Percentiles rank a stretch among this genome's conserved stretches.
Evolutionary conservation across 2,888 invertebrate genomes (phyloP).

Genomic region (Azorinus chamasolen): DNA sequence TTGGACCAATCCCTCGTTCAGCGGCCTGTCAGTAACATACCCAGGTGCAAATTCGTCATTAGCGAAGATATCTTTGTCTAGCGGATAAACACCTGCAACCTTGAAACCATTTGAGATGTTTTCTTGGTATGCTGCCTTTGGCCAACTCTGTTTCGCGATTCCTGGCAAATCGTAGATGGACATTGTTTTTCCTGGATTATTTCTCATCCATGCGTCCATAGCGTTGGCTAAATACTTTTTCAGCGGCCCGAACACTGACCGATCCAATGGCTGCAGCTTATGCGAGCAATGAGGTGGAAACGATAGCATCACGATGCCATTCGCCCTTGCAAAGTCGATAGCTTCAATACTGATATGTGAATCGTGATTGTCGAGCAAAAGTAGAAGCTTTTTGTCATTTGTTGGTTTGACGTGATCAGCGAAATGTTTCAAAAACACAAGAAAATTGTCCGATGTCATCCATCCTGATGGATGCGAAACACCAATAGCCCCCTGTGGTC

Average conservation of each 20-base stretch:
- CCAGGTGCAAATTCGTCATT: slow-evolving; percentile 35
- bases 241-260: slow-evolving; percentile 79
- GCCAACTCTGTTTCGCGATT: slow-evolving; percentile 52
- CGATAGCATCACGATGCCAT: slow-evolving; percentile 84
- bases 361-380: slow-evolving; percentile 80
- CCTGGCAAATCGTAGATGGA: slow-evolving; percentile 57
- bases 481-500: slow-evolving; percentile 31
- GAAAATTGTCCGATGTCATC: slow-evolving; percentile 78
- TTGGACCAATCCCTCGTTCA: too few relatives aligned
- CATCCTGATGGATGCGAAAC: slow-evolving; percentile 67
- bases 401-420: slow-evolving; percentile 70
- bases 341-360: slow-evolving; percentile 72
- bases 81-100: slow-evolving; percentile 36
- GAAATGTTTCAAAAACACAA: slow-evolving; percentile 76
- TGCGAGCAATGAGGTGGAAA: slow-evolving; percentile 86
- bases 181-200: slow-evolving; percentile 81
- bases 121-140: slow-evolving; percentile 35
- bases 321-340: slow-evolving; percentile 80
- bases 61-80: slow-evolving; percentile 24
- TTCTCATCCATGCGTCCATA: slow-evolving; percentile 59
- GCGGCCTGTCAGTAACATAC: slow-evolving; percentile 35
- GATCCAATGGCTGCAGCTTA: slow-evolving; percentile 86
- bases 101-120: slow-evolving; percentile 56
- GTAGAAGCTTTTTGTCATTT: slow-evolving; percentile 70
- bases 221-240: slow-evolving; percentile 79